Conservation (phyloP, 1,140 invertebrate species). For the Platyura marginata region DNA sequence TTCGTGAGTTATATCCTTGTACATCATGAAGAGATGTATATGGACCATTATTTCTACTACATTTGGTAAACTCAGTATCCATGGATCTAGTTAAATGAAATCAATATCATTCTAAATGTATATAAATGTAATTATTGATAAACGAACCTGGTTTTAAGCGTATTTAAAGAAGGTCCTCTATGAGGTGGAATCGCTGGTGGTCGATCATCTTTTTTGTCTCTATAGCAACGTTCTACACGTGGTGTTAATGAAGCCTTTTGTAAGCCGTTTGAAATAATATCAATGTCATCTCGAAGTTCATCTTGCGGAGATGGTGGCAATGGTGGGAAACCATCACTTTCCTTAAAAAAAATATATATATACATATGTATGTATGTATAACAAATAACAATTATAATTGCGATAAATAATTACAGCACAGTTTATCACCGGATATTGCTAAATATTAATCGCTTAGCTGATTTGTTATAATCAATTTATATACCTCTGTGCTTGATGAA, state of each 20-base stretch:
- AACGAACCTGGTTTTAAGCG: constrained; percentile 46
- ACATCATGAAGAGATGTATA: constrained; percentile 24
- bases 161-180: constrained; percentile 35
- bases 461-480: background rate
- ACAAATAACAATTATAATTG: background rate
- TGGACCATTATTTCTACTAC: constrained; percentile 23
- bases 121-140: no score
- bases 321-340: constrained; percentile 48
- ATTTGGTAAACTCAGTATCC: constrained; percentile 51
- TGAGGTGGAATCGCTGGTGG: constrained; percentile 55
- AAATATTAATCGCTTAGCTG: no score
- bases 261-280: background rate
- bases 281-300: background rate
- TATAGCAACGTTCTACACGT: background rate
- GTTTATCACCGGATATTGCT: no score
- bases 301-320: constrained; percentile 46
- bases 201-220: no score
- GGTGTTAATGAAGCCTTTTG: background rate
- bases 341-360: constrained; percentile 4
- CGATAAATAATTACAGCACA: no score
- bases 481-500: constrained; percentile 17
- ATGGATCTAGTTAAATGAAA: constrained; percentile 54
- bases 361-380: background rate
- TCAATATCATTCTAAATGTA: no score
- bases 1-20: constrained; percentile 30